Evolutionary conservation across 1,140 invertebrate genomes (phyloP).

Genomic region (Bradynema listronoti): DNA sequence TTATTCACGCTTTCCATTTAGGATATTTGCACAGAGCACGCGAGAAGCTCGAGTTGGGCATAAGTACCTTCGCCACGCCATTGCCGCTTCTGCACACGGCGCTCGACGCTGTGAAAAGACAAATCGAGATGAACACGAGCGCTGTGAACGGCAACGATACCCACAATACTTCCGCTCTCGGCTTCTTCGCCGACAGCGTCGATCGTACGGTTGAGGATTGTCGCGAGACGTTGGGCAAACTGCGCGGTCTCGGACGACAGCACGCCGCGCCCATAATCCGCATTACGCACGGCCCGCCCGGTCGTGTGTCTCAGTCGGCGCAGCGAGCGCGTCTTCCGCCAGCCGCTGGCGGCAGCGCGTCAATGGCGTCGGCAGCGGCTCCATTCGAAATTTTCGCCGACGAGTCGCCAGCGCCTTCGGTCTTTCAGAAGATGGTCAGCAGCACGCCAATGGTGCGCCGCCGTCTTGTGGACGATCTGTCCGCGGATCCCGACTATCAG

Average conservation of each 20-base stretch:
- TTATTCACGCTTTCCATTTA: not conserved
- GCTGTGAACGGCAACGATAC: too few relatives aligned
- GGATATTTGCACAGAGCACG: constrained; percentile 31
- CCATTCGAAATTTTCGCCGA: constrained; percentile 33
- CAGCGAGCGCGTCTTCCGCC: too few relatives aligned
- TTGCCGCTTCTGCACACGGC: constrained; percentile 20
- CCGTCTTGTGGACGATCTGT: constrained; percentile 28
- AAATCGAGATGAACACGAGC: too few relatives aligned
- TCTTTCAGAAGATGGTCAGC: not conserved
- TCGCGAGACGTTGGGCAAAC: constrained; percentile 22
- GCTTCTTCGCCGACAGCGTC: too few relatives aligned
- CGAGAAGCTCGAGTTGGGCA: constrained; percentile 30
- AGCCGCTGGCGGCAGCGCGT: not conserved
- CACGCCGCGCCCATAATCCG: constrained; percentile 22
- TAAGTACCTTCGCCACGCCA: constrained; percentile 28
- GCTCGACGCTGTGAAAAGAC: too few relatives aligned
- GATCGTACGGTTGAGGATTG: not conserved
- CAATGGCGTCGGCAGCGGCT: not conserved
- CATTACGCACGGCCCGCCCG: constrained; percentile 12
- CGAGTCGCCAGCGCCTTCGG: not conserved
- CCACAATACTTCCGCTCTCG: too few relatives aligned
- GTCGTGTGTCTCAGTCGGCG: too few relatives aligned
- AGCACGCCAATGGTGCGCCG: constrained; percentile 12
- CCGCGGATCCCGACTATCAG: constrained; percentile 38
- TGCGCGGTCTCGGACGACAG: constrained; percentile 23